Evolutionary conservation across 1,140 invertebrate genomes (phyloP).

Genomic region (Triops longicaudatus): DNA sequence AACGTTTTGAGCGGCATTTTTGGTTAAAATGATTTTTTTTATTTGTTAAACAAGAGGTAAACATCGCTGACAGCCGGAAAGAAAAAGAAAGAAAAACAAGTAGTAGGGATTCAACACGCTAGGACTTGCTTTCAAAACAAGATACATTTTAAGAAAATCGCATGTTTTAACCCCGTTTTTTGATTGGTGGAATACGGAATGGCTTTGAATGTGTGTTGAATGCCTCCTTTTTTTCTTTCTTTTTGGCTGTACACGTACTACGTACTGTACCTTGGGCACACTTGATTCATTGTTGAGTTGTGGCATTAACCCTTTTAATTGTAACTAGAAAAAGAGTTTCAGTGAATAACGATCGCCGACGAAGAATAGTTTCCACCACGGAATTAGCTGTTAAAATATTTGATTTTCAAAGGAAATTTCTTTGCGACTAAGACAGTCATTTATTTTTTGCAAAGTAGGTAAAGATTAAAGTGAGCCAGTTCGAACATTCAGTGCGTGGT

Average conservation of each 20-base stretch:
- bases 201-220: constrained; percentile 15
- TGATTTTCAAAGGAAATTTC: too few relatives aligned
- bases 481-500: too few relatives aligned
- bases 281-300: not conserved
- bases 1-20: not conserved
- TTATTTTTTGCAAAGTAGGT: too few relatives aligned
- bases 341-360: not conserved
- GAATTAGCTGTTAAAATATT: too few relatives aligned
- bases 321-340: not conserved
- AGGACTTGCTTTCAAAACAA: not conserved
- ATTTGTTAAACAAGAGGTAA: not conserved
- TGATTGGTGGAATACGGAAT: constrained; percentile 3
- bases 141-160: not conserved
- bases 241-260: constrained; percentile 6
- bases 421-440: too few relatives aligned
- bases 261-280: not conserved
- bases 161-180: not conserved
- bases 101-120: not conserved
- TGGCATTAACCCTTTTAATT: not conserved
- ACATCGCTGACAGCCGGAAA: not conserved
- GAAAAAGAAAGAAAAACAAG: not conserved
- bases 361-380: not conserved
- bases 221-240: constrained; percentile 12
- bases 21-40: too few relatives aligned
- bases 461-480: not conserved